These are phyloP conservation scores for Channallabes apus DNA, from an alignment of 2,797 vertebrate species.

Conservation along the genomic window DNA sequence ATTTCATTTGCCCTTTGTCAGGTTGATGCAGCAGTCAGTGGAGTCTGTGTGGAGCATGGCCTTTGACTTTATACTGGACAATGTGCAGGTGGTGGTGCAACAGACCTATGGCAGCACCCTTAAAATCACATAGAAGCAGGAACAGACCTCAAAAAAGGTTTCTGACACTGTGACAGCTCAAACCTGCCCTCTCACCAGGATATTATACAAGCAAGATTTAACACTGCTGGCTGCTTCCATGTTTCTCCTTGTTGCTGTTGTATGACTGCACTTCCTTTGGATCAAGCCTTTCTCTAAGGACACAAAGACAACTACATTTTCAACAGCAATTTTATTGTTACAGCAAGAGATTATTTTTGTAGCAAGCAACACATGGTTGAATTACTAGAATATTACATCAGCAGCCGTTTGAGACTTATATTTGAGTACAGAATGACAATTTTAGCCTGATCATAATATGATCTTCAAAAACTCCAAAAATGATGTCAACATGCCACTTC, in stretches of 20 bases:
- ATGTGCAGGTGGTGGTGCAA: conserved; percentile 96
- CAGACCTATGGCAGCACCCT: conserved; percentile 95
- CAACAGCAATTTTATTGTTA: conserved; percentile 10
- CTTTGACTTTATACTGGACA: conserved; percentile 99
- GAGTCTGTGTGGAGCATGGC: conserved; percentile 99
- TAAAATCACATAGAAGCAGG: conserved; percentile 81
- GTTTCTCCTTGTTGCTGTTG: conserved; percentile 27
- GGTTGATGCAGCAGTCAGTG: conserved; percentile 94
- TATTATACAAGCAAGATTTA: conserved; percentile 15
- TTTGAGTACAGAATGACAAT: not conserved
- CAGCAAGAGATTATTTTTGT: conserved; percentile 31
- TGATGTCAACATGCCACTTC: conserved; percentile 44
- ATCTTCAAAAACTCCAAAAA: conserved; percentile 21
- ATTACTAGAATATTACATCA: conserved; percentile 5
- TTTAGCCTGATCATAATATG: conserved; percentile 1
- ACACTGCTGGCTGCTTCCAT: conserved; percentile 16
- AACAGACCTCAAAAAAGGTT: conserved; percentile 1
- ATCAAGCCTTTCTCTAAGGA: conserved; percentile 29
- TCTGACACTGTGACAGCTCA: conserved; percentile 62
- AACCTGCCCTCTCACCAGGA: conserved; percentile 41
- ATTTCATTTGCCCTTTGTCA: conserved; percentile 56
- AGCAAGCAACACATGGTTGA: conserved; percentile 23
- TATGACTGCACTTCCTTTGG: conserved; percentile 26
- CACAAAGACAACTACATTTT: conserved; percentile 18
- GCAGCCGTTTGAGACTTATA: not conserved